phyloP scores from a whole-genome alignment of 2,888 invertebrate species.

The Phortica magna region DNA sequence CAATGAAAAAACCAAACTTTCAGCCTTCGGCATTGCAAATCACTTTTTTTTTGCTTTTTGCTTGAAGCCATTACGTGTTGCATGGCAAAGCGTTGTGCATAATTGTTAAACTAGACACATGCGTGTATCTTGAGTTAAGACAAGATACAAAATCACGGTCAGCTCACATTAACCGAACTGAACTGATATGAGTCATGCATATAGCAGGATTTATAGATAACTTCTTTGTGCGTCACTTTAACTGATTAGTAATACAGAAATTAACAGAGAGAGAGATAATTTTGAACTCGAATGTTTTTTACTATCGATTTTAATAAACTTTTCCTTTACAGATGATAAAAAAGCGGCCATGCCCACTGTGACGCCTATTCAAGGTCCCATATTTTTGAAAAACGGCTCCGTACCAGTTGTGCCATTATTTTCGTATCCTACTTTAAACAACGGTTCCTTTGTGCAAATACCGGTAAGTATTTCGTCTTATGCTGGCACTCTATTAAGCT shows the following conservation, averaged over 20 bases:
- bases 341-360: constrained; percentile 80
- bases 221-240: too few relatives aligned
- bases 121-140: too few relatives aligned
- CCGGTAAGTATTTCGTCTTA: constrained; percentile 84
- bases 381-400: constrained; percentile 89
- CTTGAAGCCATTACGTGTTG: neutral
- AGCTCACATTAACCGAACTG: too few relatives aligned
- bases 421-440: constrained; percentile 90
- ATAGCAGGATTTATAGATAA: too few relatives aligned
- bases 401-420: constrained; percentile 93
- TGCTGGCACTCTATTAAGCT: neutral
- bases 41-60: neutral
- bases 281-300: neutral
- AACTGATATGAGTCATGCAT: neutral
- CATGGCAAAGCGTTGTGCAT: too few relatives aligned
- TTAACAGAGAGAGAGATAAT: neutral
- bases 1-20: neutral
- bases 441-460: constrained; percentile 92
- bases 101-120: too few relatives aligned
- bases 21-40: neutral
- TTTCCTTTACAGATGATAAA: neutral
- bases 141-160: too few relatives aligned
- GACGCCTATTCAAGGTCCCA: constrained; percentile 93
- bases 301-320: neutral
- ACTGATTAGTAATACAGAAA: too few relatives aligned